Base-by-base conservation (phyloP, 2,888 invertebrate species). In the Heliconius ethilla region DNA sequence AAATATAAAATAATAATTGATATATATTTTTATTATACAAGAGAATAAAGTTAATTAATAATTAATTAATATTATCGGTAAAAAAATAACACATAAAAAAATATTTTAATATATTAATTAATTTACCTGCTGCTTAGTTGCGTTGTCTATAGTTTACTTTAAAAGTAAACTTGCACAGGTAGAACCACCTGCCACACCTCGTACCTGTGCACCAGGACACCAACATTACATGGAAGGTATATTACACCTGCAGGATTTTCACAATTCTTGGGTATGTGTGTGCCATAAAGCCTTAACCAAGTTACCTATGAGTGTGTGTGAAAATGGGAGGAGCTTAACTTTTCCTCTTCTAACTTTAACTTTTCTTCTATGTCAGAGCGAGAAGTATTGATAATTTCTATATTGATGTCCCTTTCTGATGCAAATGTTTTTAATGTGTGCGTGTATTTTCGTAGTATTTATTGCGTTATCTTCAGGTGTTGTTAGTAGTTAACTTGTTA, bases 191-290 rank as follows among this genome's bases (percentile, higher is more conserved):
- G 90, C 88, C 86, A 87, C 86, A 87, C 84, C 83, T 83, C 88
- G 83, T 86, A 90, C 89, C 90, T 89, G 87, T 81, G 63, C 88
- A 94, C 92, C 81, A 92, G 93, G 93, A 83, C 37, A 74, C 67
- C 90, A 94, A 83, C 81, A 87, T n/a, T 65, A 45, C 75, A 45
- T 62, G 81, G 89, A 84, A 88, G 87, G 82, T 81, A 79, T 76
- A 79, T 82, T 79, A 82, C 85, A 90, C 89, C 90, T 90, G 87
- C 82, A 78, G 45, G 80, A 59, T 78, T 51, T 51, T 51, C 51
- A 77, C 78, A 73, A 82, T 63, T 81, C 5, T 37, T 22, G 9
- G 51, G 1, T 45, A 6, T 83, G 76, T 78, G 73, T 37, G 76
- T 78, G 62, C 27, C 13, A 25, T 70, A 76, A 22, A 33, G 37